phyloP scores from a whole-genome alignment of 2,888 invertebrate species.

The Agrenia bidenticulata region DNA sequence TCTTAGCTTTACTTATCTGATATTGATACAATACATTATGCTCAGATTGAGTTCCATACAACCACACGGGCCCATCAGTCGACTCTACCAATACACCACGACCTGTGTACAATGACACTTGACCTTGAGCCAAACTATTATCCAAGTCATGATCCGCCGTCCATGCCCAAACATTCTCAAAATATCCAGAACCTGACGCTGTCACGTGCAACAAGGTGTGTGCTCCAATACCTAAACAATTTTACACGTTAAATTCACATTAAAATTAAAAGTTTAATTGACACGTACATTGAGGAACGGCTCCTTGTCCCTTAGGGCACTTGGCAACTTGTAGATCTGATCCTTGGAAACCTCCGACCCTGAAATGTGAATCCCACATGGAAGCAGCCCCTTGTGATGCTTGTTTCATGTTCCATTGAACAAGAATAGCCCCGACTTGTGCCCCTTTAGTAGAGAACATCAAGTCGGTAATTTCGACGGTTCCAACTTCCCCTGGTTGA shows the following conservation, averaged over 20 bases:
- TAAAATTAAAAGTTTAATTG: too few relatives aligned
- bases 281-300: constrained; percentile 30
- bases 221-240: constrained; percentile 24
- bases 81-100: constrained; percentile 46
- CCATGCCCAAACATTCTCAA: constrained; percentile 51
- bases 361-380: constrained; percentile 47
- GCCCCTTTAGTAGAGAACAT: constrained; percentile 47
- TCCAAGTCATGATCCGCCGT: constrained; percentile 43
- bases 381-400: constrained; percentile 34
- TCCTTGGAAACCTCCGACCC: constrained; percentile 45
- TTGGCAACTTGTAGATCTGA: constrained; percentile 36
- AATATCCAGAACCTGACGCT: constrained; percentile 30
- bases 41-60: constrained; percentile 49
- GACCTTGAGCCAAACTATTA: constrained; percentile 42
- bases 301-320: constrained; percentile 27
- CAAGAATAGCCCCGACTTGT: constrained; percentile 46
- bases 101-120: constrained; percentile 45
- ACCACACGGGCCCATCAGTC: constrained; percentile 46
- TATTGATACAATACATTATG: constrained; percentile 49
- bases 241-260: too few relatives aligned
- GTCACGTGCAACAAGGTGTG: constrained; percentile 47
- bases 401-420: constrained; percentile 42
- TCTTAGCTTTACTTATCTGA: constrained; percentile 39
- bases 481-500: constrained; percentile 37
- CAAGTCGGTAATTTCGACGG: constrained; percentile 45